Percentiles rank a stretch among this genome's conserved stretches.
Evolutionary conservation across 1,140 invertebrate genomes (phyloP).

Genomic region (Proctacanthus coquilletti): DNA sequence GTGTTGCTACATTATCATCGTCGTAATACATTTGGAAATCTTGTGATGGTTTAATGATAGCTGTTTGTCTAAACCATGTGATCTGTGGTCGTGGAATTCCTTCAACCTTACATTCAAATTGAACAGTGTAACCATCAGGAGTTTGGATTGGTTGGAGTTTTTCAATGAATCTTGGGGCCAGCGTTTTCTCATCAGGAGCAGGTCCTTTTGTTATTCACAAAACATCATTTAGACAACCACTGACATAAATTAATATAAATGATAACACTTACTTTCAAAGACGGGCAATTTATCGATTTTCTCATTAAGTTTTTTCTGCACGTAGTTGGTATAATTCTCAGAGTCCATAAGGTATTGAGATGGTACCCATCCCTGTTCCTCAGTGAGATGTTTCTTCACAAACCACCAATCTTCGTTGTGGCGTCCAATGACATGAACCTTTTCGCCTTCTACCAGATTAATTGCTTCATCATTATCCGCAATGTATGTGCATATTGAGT

Average conservation of each 20-base stretch:
- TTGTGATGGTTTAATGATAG: conserved; percentile 75
- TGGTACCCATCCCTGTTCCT: conserved; percentile 86
- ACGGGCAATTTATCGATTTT: conserved; percentile 83
- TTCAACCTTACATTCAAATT: conserved; percentile 82
- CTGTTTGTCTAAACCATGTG: conserved; percentile 87
- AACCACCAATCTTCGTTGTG: conserved; percentile 82
- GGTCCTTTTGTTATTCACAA: no score
- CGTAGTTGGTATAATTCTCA: conserved; percentile 59
- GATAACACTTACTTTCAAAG: conserved; percentile 64
- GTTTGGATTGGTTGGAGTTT: conserved; percentile 70
- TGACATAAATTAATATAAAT: not conserved
- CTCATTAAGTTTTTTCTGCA: conserved; percentile 75
- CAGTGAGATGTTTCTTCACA: conserved; percentile 73
- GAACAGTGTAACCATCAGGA: conserved; percentile 71
- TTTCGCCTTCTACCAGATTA: conserved; percentile 78
- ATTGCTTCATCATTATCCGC: conserved; percentile 79
- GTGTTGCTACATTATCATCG: conserved; percentile 77
- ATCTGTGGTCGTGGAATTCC: conserved; percentile 79
- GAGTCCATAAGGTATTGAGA: conserved; percentile 73
- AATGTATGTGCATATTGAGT: conserved; percentile 68
- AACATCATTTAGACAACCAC: no score
- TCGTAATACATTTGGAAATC: conserved; percentile 90
- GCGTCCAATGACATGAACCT: conserved; percentile 67
- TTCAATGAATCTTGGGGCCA: conserved; percentile 70
- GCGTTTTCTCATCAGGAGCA: conserved; percentile 52